Conservation (phyloP, 2,888 invertebrate genomes). For the Metopia argyrocephala region DNA sequence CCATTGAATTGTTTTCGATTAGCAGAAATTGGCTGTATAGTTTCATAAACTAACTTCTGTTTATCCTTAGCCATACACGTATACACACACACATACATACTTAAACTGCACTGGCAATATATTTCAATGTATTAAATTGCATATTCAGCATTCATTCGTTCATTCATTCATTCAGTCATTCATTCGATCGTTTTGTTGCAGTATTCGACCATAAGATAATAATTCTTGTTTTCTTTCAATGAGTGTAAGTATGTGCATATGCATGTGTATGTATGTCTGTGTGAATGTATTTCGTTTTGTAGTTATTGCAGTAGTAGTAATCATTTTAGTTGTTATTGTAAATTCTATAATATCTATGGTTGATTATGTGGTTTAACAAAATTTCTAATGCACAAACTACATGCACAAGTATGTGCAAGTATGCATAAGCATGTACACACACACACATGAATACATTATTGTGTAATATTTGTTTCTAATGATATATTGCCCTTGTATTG, state of each 20-base stretch:
- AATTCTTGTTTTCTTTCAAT: not conserved
- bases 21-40: too few species aligned
- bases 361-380: constrained; percentile 53
- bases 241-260: not conserved
- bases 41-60: not conserved
- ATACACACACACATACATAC: not conserved
- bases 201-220: constrained; percentile 50
- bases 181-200: constrained; percentile 55
- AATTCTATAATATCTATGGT: constrained; percentile 11
- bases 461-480: constrained; percentile 35
- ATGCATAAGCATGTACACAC: not conserved
- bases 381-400: constrained; percentile 5
- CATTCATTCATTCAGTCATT: too few species aligned
- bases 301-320: not conserved
- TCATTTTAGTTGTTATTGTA: not conserved
- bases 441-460: not conserved
- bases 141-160: constrained; percentile 50
- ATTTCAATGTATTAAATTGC: constrained; percentile 52
- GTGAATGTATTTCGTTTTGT: not conserved
- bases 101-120: not conserved
- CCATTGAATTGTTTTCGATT: too few species aligned
- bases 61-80: not conserved
- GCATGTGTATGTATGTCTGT: not conserved
- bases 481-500: constrained; percentile 37
- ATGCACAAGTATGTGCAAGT: not conserved